These are phyloP conservation scores for Seladonia tumulorum DNA, from an alignment of 2,888 invertebrate species.

Conservation along the genomic window DNA sequence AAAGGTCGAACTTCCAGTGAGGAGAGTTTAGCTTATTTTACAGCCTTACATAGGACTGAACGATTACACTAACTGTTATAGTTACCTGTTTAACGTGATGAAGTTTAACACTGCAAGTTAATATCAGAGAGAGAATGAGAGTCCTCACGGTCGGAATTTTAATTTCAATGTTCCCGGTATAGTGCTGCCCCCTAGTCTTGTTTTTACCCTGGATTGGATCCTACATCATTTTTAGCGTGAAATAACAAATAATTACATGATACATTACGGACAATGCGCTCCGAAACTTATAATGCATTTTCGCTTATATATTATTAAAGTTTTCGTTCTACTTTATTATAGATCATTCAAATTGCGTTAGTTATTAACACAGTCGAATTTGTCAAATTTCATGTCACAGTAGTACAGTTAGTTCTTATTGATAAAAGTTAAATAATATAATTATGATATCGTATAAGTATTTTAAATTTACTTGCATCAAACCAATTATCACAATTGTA, in stretches of 20 bases:
- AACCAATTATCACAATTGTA: neutral
- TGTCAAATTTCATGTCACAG: too few species aligned
- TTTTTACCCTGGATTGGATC: neutral
- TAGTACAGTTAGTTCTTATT: neutral
- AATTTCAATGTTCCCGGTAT: too few species aligned
- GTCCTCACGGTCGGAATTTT: too few species aligned
- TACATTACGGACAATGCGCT: neutral
- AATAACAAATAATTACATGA: neutral
- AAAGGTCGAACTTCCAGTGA: neutral
- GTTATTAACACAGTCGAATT: too few species aligned
- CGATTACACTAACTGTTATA: neutral
- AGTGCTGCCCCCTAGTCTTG: neutral
- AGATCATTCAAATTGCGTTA: neutral
- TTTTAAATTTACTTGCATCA: neutral
- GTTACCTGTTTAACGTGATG: conserved; percentile 21
- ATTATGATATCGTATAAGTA: neutral
- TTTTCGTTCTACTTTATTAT: neutral
- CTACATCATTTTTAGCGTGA: neutral
- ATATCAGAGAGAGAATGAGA: neutral
- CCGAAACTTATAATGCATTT: neutral
- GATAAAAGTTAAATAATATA: neutral
- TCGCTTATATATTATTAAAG: too few species aligned
- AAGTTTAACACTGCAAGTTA: conserved; percentile 28
- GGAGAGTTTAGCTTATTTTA: conserved; percentile 4
- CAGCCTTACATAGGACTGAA: neutral